Evolutionary conservation across 2,797 vertebrate species (phyloP), one percentile per base, ranked within the genome.

Genomic region (Sarcoramphus papa): DNA sequence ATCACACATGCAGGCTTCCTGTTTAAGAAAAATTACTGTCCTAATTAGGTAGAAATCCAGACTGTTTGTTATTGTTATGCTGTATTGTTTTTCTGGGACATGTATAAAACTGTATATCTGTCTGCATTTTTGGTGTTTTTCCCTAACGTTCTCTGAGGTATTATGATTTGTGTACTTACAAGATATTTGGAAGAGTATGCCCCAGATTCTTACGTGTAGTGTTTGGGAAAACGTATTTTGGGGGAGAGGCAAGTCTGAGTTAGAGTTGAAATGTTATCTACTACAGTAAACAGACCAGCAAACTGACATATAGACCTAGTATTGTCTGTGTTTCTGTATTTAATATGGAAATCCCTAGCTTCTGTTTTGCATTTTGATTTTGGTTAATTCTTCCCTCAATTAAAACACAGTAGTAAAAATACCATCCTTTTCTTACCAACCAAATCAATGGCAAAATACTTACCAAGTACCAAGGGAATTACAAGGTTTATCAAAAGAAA

Each of bases 111-210:
- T 45, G 2, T 40, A 33, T 19, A 84, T 37, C n/a, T 79, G 9
- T 51, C 33, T 56, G 43, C 6, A 25, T 47, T 56, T 40, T n/a
- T 4, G 16, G 0, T 0, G 11, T 65, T 47, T 79, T 67, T 13
- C 6, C 8, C 16, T 57, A 13, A 23, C 1, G 2, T 85, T 90
- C 57, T 82, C 33, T 81, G 45, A 79, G 12, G 3, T 68, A 27
- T 40, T 84, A 45, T 0, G 1, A 12, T 88, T 53, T 73, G 30
- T 50, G 20, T 82, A 23, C 24, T 79, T 78, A 43, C 1, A 62
- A 68, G 43, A 18, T 60, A n/a, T 14, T 70, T 78, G 82, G 17
- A 59, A 87, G 54, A 78, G 18, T 40, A 23, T 16, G 30, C 6
- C 50, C 30, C 56, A 57, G n/a, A 27, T 77, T 80, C 9, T 73